These are phyloP conservation scores for Heliothis subflexa DNA, from an alignment of 1,140 invertebrate genomes.

Conservation along the genomic window DNA sequence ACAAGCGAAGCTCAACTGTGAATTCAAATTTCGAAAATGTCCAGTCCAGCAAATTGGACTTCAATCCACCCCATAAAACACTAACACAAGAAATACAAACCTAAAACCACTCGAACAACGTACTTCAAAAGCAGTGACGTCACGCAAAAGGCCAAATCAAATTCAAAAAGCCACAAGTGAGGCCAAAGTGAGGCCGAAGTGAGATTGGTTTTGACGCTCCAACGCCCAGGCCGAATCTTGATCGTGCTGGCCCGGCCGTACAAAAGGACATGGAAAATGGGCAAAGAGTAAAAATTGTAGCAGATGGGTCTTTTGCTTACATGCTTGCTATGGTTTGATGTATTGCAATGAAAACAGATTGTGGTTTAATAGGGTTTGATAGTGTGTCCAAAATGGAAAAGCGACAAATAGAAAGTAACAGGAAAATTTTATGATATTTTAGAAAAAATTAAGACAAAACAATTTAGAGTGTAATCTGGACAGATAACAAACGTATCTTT, in stretches of 20 bases:
- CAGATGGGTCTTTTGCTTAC: no score
- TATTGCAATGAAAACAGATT: no score
- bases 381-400: no score
- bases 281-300: constrained; percentile 30
- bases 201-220: constrained; percentile 65
- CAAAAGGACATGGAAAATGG: constrained; percentile 39
- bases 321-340: no score
- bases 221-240: constrained; percentile 53
- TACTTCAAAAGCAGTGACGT: constrained; percentile 53
- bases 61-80: constrained; percentile 5
- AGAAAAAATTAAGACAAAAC: no score
- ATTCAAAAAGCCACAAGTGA: constrained; percentile 61
- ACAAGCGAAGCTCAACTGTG: not conserved
- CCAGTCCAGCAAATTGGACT: constrained; percentile 17
- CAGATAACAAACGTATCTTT: no score
- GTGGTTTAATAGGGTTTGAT: no score
- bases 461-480: no score
- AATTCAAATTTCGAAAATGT: not conserved
- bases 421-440: no score
- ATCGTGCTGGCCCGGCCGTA: constrained; percentile 49
- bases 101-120: constrained; percentile 51
- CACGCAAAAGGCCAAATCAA: constrained; percentile 50
- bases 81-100: constrained; percentile 37
- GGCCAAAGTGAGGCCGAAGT: constrained; percentile 52
- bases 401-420: no score